phyloP scores from a whole-genome alignment of 2,113 vertebrate genomes.

The Gadus chalcogrammus region DNA sequence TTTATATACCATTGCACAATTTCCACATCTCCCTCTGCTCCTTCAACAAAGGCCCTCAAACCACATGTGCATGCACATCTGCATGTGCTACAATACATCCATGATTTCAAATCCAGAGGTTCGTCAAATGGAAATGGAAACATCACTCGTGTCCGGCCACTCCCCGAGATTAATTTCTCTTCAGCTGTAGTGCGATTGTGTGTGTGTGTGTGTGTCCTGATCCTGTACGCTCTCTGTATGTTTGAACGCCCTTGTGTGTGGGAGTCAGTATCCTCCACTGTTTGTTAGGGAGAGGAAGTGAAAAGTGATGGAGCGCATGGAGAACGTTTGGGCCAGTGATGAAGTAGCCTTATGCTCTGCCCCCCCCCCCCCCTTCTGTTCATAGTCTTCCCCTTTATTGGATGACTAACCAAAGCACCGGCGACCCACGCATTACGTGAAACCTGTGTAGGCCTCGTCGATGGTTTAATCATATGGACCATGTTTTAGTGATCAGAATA shows the following conservation, averaged over 20 bases:
- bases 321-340: slow-evolving; percentile 56
- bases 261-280: slow-evolving; percentile 50
- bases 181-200: slow-evolving; percentile 49
- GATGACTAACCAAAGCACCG: too few relatives aligned
- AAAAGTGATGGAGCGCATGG: slow-evolving; percentile 57
- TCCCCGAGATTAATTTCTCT: slow-evolving; percentile 59
- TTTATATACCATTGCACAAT: too few relatives aligned
- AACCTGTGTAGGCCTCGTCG: slow-evolving; percentile 65
- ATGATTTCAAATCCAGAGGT: slow-evolving; percentile 59
- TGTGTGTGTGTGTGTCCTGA: slow-evolving; percentile 24
- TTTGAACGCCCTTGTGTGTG: slow-evolving; percentile 28
- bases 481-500: slow-evolving; percentile 54
- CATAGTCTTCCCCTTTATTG: too few relatives aligned
- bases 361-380: slow-evolving; percentile 16
- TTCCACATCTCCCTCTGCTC: too few relatives aligned
- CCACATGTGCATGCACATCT: too few relatives aligned
- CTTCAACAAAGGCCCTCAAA: too few relatives aligned
- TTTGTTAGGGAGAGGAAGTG: slow-evolving; percentile 52
- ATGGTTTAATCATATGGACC: slow-evolving; percentile 45
- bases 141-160: slow-evolving; percentile 39
- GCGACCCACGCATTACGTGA: background rate
- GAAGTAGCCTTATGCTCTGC: slow-evolving; percentile 62
- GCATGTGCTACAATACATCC: slow-evolving; percentile 8
- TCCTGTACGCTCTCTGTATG: slow-evolving; percentile 8
- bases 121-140: slow-evolving; percentile 48